phyloP scores from a whole-genome alignment of 2,888 invertebrate genomes.

The Drosophila barbarae region DNA sequence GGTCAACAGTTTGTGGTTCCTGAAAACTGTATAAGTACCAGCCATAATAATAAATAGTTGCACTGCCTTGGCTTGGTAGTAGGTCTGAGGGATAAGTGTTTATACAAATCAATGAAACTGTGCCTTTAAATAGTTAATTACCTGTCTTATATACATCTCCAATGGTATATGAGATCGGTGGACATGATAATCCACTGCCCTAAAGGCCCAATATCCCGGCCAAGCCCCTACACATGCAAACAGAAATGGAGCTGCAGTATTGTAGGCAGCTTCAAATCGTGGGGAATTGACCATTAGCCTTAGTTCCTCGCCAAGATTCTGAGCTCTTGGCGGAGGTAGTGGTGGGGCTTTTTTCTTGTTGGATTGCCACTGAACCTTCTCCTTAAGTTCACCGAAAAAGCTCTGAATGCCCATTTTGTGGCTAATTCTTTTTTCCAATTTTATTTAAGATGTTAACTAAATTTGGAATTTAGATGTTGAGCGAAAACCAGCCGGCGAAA shows the following conservation, averaged over 20 bases:
- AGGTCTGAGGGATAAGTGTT: constrained; percentile 49
- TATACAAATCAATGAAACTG: no score
- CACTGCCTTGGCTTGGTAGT: constrained; percentile 66
- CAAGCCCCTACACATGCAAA: constrained; percentile 61
- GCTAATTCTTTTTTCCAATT: not conserved
- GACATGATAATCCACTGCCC: constrained; percentile 64
- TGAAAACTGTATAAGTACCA: constrained; percentile 53
- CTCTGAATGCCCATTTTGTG: constrained; percentile 44
- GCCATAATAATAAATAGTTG: constrained; percentile 60
- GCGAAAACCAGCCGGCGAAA: not conserved
- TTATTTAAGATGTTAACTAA: not conserved
- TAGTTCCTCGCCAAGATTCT: constrained; percentile 64
- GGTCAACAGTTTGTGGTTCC: constrained; percentile 19
- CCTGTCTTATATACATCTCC: constrained; percentile 63
- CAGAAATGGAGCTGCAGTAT: constrained; percentile 56
- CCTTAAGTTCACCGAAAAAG: constrained; percentile 30
- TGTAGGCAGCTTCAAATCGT: constrained; percentile 48
- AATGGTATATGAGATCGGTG: constrained; percentile 55
- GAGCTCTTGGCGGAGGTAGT: not conserved
- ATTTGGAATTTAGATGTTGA: not conserved
- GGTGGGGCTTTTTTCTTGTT: not conserved
- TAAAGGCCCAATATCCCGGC: constrained; percentile 67
- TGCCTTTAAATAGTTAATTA: no score
- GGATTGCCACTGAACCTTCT: constrained; percentile 15
- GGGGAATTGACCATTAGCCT: constrained; percentile 52